Evolutionary conservation across 2,113 vertebrate species (phyloP).

Genomic region (Cochlearius cochlearius): DNA sequence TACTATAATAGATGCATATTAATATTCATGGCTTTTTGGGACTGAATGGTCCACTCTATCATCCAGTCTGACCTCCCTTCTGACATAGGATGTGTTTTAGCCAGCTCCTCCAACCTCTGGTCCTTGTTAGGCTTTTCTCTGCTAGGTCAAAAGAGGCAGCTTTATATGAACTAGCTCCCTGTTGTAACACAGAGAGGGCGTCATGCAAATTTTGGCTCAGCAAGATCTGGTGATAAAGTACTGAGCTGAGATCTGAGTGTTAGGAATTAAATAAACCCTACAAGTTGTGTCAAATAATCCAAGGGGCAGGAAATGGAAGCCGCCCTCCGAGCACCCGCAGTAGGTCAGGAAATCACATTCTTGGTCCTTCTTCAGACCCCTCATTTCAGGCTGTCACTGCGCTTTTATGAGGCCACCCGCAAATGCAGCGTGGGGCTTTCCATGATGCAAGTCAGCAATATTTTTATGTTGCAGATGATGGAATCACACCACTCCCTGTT

Average conservation of each 20-base stretch:
- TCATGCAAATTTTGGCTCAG: background rate
- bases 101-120: background rate
- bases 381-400: background rate
- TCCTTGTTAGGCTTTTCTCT: background rate
- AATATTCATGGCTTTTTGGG: constrained; percentile 57
- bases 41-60: constrained; percentile 35
- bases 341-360: background rate
- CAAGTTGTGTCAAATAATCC: background rate
- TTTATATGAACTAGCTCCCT: background rate
- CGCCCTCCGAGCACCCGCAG: rapidly evolving
- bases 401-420: background rate
- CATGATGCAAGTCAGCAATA: background rate
- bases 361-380: background rate
- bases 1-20: constrained; percentile 41
- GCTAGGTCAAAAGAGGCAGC: background rate
- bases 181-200: background rate
- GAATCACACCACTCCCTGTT: background rate
- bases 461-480: background rate
- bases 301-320: background rate
- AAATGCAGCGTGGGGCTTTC: background rate
- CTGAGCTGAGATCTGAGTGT: background rate
- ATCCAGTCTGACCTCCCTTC: constrained; percentile 33
- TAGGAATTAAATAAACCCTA: background rate
- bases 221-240: background rate
- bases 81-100: background rate